phyloP scores from a whole-genome alignment of 2,888 invertebrate genomes.

The Aphodius sticticus region DNA sequence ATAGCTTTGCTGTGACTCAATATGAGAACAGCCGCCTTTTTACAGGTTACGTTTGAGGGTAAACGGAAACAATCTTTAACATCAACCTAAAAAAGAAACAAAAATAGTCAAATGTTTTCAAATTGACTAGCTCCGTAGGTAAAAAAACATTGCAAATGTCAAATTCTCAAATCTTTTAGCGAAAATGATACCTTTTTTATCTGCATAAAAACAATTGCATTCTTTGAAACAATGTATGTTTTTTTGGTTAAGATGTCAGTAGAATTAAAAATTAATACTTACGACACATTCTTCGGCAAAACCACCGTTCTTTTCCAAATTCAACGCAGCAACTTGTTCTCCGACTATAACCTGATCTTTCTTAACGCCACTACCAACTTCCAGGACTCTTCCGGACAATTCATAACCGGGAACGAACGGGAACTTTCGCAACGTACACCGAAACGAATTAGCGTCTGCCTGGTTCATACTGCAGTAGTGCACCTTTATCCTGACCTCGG shows the following conservation, averaged over 20 bases:
- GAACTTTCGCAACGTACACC: conserved; percentile 60
- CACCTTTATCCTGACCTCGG: conserved; percentile 69
- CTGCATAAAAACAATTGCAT: too few species aligned
- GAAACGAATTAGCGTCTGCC: conserved; percentile 65
- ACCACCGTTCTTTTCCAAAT: conserved; percentile 65
- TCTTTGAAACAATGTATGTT: too few species aligned
- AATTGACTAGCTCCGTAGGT: neutral
- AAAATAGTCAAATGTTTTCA: neutral
- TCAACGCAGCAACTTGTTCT: conserved; percentile 68
- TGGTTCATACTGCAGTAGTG: conserved; percentile 72
- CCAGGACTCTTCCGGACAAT: conserved; percentile 67
- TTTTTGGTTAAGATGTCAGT: neutral
- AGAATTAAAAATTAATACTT: conserved; percentile 35
- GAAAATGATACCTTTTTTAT: neutral
- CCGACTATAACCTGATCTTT: conserved; percentile 59
- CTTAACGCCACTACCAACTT: conserved; percentile 63
- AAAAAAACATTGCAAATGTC: conserved; percentile 24
- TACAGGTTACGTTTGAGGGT: conserved; percentile 63
- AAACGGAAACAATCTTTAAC: conserved; percentile 67
- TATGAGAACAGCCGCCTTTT: conserved; percentile 66
- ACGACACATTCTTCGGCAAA: conserved; percentile 69
- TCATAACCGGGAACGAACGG: conserved; percentile 74
- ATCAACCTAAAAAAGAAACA: conserved; percentile 49
- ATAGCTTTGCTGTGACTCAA: conserved; percentile 72
- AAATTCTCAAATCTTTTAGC: neutral